Base-by-base conservation (phyloP, 2,888 invertebrate species). In the Drosophila ustulata region DNA sequence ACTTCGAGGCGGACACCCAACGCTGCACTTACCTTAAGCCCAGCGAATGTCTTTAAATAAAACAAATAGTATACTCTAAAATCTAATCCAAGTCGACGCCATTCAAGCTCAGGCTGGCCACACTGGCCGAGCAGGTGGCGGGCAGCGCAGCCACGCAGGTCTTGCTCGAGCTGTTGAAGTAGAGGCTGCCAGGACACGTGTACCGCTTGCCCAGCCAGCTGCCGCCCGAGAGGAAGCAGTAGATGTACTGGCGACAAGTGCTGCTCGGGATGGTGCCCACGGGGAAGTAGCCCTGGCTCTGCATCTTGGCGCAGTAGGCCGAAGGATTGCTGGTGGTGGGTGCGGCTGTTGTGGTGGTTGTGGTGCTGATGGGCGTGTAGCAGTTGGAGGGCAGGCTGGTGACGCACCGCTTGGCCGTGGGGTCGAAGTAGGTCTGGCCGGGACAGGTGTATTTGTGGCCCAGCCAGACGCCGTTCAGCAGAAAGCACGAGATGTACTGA, bases 221-320 rank as follows among this genome's bases (percentile, higher is more conserved):
- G 46, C 70, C 75, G 26, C 32, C 62, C 1, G 75, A 53, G 5
- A 62, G 57, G 9, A 68, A 81, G 41, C 90, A 91, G 26, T 80
- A 65, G 49, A 91, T 65, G 47, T 90, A 90, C 80, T 89, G 83
- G 4, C 59, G 82, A 47, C 90, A 91, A 0, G 80, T 83, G 47
- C 56, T 85, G 34, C 59, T 68, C 26, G 74, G 64, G 55, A 75
- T 50, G 4, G 75, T 75, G 49, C 90, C 91, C 1, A 81, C 78
- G 0, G 86, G 75, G 57, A 75, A 90, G 23, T 78, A 68, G 0
- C 66, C 84, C 50, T 73, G 45, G 3, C 68, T 30, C 26, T 76
- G 72, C 68, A 81, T 47, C 1, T 63, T 65, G 18, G 66, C 61
- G 41, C 91, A 90, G 34, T 80, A 89, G 2, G 70, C 78, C 1